phyloP scores from a whole-genome alignment of 2,113 vertebrate genomes.

The Glaucomys volans region DNA sequence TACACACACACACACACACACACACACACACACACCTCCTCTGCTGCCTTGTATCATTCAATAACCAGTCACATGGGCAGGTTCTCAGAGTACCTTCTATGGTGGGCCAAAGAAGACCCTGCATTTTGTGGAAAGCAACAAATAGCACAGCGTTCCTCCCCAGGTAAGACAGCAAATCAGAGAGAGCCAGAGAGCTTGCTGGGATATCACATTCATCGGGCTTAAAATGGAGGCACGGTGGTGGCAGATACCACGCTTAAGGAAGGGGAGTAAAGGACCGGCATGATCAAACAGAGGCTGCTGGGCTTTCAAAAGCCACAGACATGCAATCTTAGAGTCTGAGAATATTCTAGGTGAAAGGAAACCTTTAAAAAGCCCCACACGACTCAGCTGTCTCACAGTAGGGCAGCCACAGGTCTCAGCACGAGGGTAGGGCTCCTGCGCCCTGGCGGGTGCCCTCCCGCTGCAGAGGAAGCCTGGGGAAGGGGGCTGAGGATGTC shows the following conservation, averaged over 20 bases:
- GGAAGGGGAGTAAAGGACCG: not conserved
- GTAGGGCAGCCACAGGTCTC: not conserved
- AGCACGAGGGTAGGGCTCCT: rapidly evolving
- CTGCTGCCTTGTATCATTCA: not conserved
- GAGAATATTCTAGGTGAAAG: not conserved
- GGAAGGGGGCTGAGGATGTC: no score
- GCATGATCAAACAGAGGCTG: not conserved
- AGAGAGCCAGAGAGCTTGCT: not conserved
- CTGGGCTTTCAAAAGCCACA: not conserved
- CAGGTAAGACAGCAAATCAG: not conserved
- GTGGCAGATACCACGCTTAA: not conserved
- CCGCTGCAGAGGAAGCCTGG: rapidly evolving
- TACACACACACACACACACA: not conserved
- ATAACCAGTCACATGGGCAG: not conserved
- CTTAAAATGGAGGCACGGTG: not conserved
- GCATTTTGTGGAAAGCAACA: not conserved
- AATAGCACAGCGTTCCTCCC: not conserved
- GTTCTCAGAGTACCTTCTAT: not conserved
- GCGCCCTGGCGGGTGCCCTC: not conserved
- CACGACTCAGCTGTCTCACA: not conserved
- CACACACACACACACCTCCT: not conserved
- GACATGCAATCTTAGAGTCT: not conserved
- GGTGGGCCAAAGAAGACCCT: not conserved
- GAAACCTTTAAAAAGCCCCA: not conserved
- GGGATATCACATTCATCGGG: not conserved